Evolutionary conservation across 92 coral and sea anemone genomes (phyloP).

Genomic region (Chrysogorgia sp.): DNA sequence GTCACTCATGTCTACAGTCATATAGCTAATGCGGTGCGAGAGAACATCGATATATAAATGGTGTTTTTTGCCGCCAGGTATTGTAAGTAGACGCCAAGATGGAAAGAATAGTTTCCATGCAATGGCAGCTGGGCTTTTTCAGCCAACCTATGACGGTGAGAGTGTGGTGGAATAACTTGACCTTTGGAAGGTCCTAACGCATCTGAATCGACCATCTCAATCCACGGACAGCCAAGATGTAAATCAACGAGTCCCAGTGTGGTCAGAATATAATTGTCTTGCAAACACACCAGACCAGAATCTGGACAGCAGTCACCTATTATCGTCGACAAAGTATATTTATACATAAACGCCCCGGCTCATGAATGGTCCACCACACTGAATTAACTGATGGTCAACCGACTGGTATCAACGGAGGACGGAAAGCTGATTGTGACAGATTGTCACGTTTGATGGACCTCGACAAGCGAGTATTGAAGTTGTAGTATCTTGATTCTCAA

Average conservation of each 20-base stretch:
- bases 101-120: constrained; percentile 11
- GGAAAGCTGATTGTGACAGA: no score
- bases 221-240: background rate
- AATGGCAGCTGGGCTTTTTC: background rate
- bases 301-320: background rate
- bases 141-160: background rate
- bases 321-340: constrained; percentile 1
- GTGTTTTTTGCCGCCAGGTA: background rate
- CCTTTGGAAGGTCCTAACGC: background rate
- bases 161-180: constrained; percentile 1
- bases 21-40: no score
- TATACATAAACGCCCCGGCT: constrained; percentile 2
- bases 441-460: no score
- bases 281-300: constrained; percentile 1
- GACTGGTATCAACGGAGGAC: no score
- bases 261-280: constrained; percentile 2
- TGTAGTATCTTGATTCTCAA: no score
- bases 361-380: no score
- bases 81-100: background rate
- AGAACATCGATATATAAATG: background rate
- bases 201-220: background rate
- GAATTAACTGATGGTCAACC: no score
- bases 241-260: constrained; percentile 6
- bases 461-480: no score
- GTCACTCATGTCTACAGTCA: no score